phyloP scores from a whole-genome alignment of 2,797 vertebrate genomes.

The Microctenopoma steveboyesi region DNA sequence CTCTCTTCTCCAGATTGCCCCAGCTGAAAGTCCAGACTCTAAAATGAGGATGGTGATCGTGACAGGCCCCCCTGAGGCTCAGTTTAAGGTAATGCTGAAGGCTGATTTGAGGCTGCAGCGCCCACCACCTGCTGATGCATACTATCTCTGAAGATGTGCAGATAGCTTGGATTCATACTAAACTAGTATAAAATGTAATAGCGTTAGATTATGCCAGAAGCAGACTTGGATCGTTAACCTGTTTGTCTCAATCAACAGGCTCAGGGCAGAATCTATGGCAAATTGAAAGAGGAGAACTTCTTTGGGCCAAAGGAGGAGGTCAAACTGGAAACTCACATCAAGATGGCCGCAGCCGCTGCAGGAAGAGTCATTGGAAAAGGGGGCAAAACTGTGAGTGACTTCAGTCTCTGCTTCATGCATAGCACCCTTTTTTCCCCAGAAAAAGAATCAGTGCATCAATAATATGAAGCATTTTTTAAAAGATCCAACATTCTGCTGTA shows the following conservation, averaged over 20 bases:
- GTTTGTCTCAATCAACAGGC: conserved; percentile 77
- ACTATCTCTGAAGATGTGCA: too few relatives aligned
- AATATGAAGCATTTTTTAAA: background rate
- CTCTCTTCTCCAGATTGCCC: conserved; percentile 87
- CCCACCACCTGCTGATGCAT: too few relatives aligned
- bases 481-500: background rate
- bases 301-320: conserved; percentile 97
- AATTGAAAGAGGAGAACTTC: conserved; percentile 97
- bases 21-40: conserved; percentile 91
- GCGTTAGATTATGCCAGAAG: background rate
- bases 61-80: conserved; percentile 94
- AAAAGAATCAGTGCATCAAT: background rate
- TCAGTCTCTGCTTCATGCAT: background rate
- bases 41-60: conserved; percentile 96
- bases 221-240: background rate
- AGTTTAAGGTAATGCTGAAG: conserved; percentile 88
- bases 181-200: too few relatives aligned
- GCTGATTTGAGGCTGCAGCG: too few relatives aligned
- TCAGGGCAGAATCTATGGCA: conserved; percentile 94
- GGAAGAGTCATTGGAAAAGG: conserved; percentile 96
- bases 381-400: conserved; percentile 91
- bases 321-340: conserved; percentile 96
- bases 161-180: too few relatives aligned
- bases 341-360: conserved; percentile 93
- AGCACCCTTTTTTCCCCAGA: too few relatives aligned